phyloP scores from a whole-genome alignment of 2,888 invertebrate genomes.

The Eustalomyia histrio region DNA sequence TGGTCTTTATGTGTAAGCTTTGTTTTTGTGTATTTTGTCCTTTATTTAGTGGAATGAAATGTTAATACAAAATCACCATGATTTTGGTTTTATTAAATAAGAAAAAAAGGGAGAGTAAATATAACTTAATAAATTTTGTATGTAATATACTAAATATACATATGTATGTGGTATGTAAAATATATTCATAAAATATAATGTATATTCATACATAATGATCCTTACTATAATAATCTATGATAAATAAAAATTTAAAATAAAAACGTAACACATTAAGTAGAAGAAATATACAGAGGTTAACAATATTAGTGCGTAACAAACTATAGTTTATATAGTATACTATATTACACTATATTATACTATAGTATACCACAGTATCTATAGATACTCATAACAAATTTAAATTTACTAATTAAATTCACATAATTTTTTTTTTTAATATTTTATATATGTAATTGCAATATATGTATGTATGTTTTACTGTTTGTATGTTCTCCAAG shows the following conservation, averaged over 20 bases:
- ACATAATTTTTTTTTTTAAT: conserved; percentile 61
- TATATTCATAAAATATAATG: conserved; percentile 70
- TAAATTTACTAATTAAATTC: conserved; percentile 67
- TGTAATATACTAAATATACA: no score
- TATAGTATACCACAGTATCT: no score
- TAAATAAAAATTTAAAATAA: conserved; percentile 23
- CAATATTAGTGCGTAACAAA: conserved; percentile 72
- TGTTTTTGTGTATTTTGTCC: no score
- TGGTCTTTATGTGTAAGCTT: no score
- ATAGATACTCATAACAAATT: conserved; percentile 67
- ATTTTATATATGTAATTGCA: conserved; percentile 47
- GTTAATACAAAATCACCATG: conserved; percentile 31
- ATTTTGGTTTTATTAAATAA: conserved; percentile 29
- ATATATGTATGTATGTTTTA: conserved; percentile 5
- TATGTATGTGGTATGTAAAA: no score
- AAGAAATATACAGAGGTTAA: conserved; percentile 70
- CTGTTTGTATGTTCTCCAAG: not conserved
- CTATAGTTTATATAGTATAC: no score
- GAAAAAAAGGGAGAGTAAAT: not conserved
- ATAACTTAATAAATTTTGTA: no score
- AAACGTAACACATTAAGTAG: no score
- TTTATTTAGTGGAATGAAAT: conserved; percentile 27
- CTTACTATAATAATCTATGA: conserved; percentile 16
- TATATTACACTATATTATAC: no score
- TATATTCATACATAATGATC: conserved; percentile 67